Conservation (phyloP, 2,797 vertebrate species). For the Hippoglossus hippoglossus region DNA sequence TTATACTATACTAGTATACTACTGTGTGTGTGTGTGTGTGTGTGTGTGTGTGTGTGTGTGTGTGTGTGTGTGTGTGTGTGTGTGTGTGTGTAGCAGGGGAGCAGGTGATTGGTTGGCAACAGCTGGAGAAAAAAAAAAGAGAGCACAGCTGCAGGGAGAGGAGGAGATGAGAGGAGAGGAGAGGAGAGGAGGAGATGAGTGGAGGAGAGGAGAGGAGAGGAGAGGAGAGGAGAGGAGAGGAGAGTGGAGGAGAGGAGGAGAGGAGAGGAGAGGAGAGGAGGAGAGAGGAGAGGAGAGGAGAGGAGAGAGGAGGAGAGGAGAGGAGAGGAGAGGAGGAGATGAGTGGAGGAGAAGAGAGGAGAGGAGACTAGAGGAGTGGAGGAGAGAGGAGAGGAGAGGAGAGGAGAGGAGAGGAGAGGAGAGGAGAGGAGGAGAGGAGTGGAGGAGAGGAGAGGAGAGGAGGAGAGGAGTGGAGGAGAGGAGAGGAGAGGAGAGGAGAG, state of each 20-base stretch:
- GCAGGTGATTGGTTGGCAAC: constrained; percentile 82
- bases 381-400: too few species aligned
- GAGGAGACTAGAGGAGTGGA: too few species aligned
- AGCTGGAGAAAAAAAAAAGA: constrained; percentile 79
- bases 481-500: constrained; percentile 7
- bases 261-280: neutral
- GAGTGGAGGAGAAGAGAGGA: too few species aligned
- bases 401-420: too few species aligned
- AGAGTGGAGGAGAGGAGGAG: neutral
- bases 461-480: neutral
- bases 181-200: constrained; percentile 26
- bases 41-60: constrained; percentile 40
- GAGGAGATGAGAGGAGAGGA: constrained; percentile 8
- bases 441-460: too few species aligned
- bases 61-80: constrained; percentile 21
- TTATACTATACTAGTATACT: constrained; percentile 6
- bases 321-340: too few species aligned
- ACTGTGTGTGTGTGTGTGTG: constrained; percentile 37
- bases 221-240: neutral
- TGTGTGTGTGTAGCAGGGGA: constrained; percentile 27
- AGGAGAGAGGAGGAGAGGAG: too few species aligned
- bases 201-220: constrained; percentile 1
- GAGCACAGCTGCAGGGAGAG: constrained; percentile 78
- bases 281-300: too few species aligned
- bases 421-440: too few species aligned